Percentiles rank a stretch among this genome's conserved stretches.
Evolutionary conservation across 2,888 invertebrate species (phyloP).

Genomic region (Parnassius glacialis): DNA sequence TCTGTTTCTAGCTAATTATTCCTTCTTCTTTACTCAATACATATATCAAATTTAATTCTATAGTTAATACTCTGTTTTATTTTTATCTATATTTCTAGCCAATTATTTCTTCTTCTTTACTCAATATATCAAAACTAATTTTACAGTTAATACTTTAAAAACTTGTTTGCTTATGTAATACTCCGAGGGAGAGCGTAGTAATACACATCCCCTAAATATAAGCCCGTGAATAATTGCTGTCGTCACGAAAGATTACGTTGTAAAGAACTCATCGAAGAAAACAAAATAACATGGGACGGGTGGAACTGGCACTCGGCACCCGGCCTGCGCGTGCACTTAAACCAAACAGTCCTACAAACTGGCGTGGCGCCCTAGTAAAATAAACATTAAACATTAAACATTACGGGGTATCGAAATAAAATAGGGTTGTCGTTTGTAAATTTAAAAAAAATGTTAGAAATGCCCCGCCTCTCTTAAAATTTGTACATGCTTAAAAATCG

Average conservation of each 20-base stretch:
- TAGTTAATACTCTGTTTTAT: not conserved
- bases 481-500: no score
- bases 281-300: conserved; percentile 33
- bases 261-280: conserved; percentile 32
- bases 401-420: conserved; percentile 31
- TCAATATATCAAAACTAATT: conserved; percentile 7
- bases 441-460: conserved; percentile 26
- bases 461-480: no score
- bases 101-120: not conserved
- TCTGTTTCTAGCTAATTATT: not conserved
- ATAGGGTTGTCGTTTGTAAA: conserved; percentile 43
- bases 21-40: conserved; percentile 1
- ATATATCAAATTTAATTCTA: conserved; percentile 4
- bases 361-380: conserved; percentile 60
- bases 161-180: conserved; percentile 6
- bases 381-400: conserved; percentile 50
- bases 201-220: conserved; percentile 12
- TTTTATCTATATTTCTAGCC: not conserved
- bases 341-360: conserved; percentile 60
- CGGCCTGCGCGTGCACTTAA: conserved; percentile 49
- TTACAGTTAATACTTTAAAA: conserved; percentile 8
- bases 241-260: conserved; percentile 16
- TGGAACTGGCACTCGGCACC: conserved; percentile 38
- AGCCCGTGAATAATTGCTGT: conserved; percentile 22
- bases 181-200: conserved; percentile 16